Conservation (phyloP, 2,113 vertebrate species). For the Sapajus apella region DNA sequence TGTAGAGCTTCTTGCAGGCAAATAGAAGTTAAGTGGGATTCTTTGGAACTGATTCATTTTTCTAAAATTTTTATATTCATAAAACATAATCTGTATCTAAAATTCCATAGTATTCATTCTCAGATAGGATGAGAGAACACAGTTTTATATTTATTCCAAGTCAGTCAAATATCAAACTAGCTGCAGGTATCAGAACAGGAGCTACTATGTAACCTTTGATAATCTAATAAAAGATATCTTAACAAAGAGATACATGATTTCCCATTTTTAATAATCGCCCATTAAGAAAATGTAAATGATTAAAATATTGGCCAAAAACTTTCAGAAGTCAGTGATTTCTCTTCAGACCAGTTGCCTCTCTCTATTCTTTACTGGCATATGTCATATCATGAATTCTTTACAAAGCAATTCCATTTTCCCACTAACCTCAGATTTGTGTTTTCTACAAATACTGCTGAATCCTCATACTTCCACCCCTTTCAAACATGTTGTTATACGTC, state of each 20-base stretch:
- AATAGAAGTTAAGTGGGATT: conserved; percentile 56
- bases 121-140: not conserved
- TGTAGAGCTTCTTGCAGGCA: conserved; percentile 33
- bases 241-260: not conserved
- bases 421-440: not conserved
- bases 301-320: not conserved
- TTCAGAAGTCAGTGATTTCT: not conserved
- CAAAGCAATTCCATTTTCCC: not conserved
- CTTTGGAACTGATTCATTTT: not conserved
- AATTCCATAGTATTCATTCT: conserved; percentile 26
- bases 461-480: not conserved
- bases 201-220: not conserved
- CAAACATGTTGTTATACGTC: not conserved
- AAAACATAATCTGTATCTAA: conserved; percentile 46
- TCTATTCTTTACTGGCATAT: not conserved
- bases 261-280: not conserved
- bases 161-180: not conserved
- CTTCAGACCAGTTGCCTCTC: not conserved
- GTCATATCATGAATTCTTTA: not conserved
- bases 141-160: conserved; percentile 48
- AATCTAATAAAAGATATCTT: not conserved
- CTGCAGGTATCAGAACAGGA: not conserved
- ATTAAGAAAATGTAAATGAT: not conserved
- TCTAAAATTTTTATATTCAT: conserved; percentile 40
- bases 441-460: not conserved